These are phyloP conservation scores for Uromys caudimaculatus DNA, from an alignment of 2,797 vertebrate genomes.

Conservation along the genomic window DNA sequence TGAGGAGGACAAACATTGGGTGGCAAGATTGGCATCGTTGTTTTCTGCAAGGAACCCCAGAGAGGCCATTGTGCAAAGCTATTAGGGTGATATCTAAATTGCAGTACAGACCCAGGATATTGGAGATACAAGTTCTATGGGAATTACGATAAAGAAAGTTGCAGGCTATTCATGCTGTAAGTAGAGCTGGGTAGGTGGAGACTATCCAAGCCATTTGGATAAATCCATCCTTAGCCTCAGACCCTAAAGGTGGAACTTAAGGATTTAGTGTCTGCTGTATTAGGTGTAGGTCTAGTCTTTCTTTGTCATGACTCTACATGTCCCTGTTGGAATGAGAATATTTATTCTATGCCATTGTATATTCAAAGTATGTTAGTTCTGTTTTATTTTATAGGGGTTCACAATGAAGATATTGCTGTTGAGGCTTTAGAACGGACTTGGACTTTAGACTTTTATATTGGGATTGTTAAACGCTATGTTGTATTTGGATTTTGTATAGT, in stretches of 20 bases:
- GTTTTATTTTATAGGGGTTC: background rate
- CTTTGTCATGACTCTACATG: background rate
- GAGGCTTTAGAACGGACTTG: background rate
- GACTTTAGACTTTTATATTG: background rate
- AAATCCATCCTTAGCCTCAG: background rate
- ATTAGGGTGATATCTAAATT: background rate
- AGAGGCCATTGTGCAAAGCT: background rate
- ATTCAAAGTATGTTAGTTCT: background rate
- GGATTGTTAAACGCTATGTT: background rate
- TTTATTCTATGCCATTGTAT: background rate
- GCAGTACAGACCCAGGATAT: background rate
- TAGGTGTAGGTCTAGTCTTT: background rate
- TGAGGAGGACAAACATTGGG: background rate
- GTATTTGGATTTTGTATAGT: background rate
- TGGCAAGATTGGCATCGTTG: background rate
- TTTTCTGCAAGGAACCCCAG: background rate
- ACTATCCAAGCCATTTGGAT: background rate
- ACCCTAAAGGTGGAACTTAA: background rate
- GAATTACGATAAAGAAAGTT: background rate
- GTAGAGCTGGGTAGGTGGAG: background rate
- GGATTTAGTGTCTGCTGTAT: background rate
- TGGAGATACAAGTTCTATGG: background rate
- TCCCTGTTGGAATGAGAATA: background rate
- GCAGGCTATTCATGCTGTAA: background rate
- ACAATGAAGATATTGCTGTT: background rate